Conservation (phyloP, 2,888 invertebrate genomes). For the Axea sp. region DNA sequence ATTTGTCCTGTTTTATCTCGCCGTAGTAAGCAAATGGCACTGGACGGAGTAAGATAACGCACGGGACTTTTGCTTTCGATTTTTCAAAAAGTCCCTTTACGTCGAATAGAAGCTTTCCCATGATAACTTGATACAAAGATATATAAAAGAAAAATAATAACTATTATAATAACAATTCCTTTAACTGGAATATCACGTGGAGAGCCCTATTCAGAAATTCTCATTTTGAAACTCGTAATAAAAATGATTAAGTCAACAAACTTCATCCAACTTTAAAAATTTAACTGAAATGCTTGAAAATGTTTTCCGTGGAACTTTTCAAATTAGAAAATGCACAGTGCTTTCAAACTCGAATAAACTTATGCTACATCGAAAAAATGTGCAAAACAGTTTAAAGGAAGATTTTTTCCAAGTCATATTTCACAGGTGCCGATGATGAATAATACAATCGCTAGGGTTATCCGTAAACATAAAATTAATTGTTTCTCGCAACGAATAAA, state of each 20-base stretch:
- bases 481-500: too few species aligned
- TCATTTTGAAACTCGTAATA: slow-evolving; percentile 51
- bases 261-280: slow-evolving; percentile 60
- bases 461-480: slow-evolving; percentile 3
- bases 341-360: slow-evolving; percentile 57
- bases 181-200: slow-evolving; percentile 18
- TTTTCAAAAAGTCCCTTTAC: too few species aligned
- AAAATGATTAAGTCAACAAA: slow-evolving; percentile 61
- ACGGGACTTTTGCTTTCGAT: too few species aligned
- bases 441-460: slow-evolving; percentile 3
- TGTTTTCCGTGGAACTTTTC: slow-evolving; percentile 54
- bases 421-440: slow-evolving; percentile 9
- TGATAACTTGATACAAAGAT: too few species aligned
- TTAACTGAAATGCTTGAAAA: slow-evolving; percentile 55
- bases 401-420: slow-evolving; percentile 2
- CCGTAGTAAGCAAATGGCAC: too few species aligned
- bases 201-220: slow-evolving; percentile 27
- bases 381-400: slow-evolving; percentile 43
- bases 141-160: too few species aligned
- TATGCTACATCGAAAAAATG: slow-evolving; percentile 47
- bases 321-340: slow-evolving; percentile 60
- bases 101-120: too few species aligned
- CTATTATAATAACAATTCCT: slow-evolving; percentile 5
- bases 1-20: too few species aligned
- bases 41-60: too few species aligned